Evolutionary conservation across 2,888 invertebrate genomes (phyloP), one percentile per base, ranked within the genome.

Genomic region (Cheilosia scutellata): DNA sequence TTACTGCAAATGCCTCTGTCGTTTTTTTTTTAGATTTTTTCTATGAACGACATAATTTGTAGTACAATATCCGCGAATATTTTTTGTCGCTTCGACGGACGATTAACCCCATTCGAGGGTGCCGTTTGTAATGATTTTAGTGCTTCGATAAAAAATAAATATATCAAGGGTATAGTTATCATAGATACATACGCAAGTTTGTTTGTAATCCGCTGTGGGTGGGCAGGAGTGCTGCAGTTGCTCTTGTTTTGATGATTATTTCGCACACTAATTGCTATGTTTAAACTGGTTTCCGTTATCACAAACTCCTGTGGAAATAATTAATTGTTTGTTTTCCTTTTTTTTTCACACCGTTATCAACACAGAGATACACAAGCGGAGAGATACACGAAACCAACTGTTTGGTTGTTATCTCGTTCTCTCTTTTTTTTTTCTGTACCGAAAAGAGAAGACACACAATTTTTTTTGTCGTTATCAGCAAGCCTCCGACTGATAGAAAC

Each of bases 1-100:
- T 47, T 58, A 63, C 51, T 47, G 84, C 74, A 79, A 79, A 79
- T 84, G 80, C 75, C 80, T 66, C 71, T 55, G 65, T 84, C 53
- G 74, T 70, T 62, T 42, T 25, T 16, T 29, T 27, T 33, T 47
- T 37, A 49, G 20, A 44, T 37, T 49, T 65, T 70, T 31, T 42
- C 33, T 5, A 44, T 7, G 11, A 20, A 20, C 20, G 20, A 20
- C 20, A 20, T 20, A 20, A 20, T 20, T 20, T 20, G 20, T 20
- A 1, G 9, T 11, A 40, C 9, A 44, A 16, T 74, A 57, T 63
- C 57, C n/a, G 44, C 31, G 13, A 1, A 2, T 55, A 44, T 16
- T 40, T 53, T 51, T 40, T 65, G 4, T 66, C 31, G 29, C 25
- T 66, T 60, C 40, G 53, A 53, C 40, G 20, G 11, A 37, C 37